A percentile compares a stretch with the other conserved stretches of the same genome.
These are phyloP conservation scores for Mellilla xanthometata DNA, from an alignment of 2,888 invertebrate species.

Conservation along the genomic window DNA sequence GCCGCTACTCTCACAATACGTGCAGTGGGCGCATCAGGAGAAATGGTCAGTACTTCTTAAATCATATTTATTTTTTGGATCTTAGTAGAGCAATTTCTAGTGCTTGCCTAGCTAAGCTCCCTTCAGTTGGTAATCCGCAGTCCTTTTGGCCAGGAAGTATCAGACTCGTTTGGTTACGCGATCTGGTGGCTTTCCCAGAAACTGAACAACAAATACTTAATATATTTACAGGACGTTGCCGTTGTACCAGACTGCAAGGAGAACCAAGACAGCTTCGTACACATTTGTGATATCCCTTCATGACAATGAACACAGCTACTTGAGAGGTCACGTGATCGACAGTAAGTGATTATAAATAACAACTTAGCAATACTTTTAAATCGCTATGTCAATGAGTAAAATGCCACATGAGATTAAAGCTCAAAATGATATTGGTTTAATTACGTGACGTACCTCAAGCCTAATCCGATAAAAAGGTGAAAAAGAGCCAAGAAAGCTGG, in stretches of 20 bases:
- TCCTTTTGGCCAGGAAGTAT: neutral
- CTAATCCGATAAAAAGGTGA: too few relatives aligned
- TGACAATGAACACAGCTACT: conserved; percentile 84
- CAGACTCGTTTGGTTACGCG: neutral
- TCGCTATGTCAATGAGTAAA: neutral
- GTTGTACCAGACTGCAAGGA: neutral
- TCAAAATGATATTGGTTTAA: neutral
- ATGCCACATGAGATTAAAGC: neutral
- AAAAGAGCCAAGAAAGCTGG: too few relatives aligned
- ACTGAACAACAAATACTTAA: neutral
- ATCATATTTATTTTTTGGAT: neutral
- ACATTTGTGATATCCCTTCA: conserved; percentile 19
- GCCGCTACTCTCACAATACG: conserved; percentile 89
- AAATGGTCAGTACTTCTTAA: conserved; percentile 72
- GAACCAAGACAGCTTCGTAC: conserved; percentile 5
- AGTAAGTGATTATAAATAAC: conserved; percentile 65
- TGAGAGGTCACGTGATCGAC: conserved; percentile 89
- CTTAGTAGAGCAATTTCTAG: neutral
- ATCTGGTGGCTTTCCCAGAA: neutral
- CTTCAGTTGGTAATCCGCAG: neutral
- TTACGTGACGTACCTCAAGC: too few relatives aligned
- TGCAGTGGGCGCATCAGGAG: conserved; percentile 91
- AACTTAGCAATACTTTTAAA: neutral
- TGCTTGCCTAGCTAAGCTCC: conserved; percentile 13
- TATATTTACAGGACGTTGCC: neutral